A percentile compares a stretch with the other conserved stretches of the same genome.
Evolutionary conservation across 2,113 vertebrate species (phyloP).

Genomic region (Thunnus thynnus): DNA sequence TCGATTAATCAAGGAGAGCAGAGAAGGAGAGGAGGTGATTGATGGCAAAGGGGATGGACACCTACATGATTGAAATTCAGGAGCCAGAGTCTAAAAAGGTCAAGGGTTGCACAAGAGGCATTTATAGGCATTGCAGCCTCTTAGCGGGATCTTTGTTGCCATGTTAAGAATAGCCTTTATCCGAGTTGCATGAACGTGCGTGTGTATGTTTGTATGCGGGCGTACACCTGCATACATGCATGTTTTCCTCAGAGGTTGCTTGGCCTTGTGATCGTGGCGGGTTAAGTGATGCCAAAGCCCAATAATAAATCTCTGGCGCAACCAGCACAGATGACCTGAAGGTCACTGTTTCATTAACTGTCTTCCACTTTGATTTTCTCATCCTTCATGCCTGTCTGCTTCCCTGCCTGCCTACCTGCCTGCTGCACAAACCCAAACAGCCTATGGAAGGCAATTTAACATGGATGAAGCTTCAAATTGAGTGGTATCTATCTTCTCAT

Average conservation of each 20-base stretch:
- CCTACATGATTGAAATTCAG: constrained; percentile 68
- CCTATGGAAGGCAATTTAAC: not conserved
- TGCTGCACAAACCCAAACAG: not conserved
- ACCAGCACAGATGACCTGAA: constrained; percentile 77
- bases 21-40: constrained; percentile 59
- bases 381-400: constrained; percentile 48
- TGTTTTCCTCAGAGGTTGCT: constrained; percentile 42
- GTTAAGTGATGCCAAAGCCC: constrained; percentile 75
- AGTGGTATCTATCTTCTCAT: no score
- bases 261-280: constrained; percentile 64
- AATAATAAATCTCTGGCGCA: constrained; percentile 81
- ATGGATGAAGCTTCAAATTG: not conserved
- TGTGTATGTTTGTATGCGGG: not conserved
- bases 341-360: constrained; percentile 84
- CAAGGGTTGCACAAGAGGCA: constrained; percentile 52
- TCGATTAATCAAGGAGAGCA: constrained; percentile 61
- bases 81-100: constrained; percentile 59
- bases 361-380: constrained; percentile 81
- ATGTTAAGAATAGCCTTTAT: constrained; percentile 46
- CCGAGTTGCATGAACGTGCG: not conserved
- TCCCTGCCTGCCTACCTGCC: constrained; percentile 16
- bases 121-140: constrained; percentile 51
- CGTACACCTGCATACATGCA: not conserved
- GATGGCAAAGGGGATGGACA: constrained; percentile 37
- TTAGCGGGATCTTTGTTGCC: constrained; percentile 21